Percentiles rank a stretch among this genome's conserved stretches.
phyloP scores from a whole-genome alignment of 1,140 invertebrate species.

The Adoxophyes honmai region DNA sequence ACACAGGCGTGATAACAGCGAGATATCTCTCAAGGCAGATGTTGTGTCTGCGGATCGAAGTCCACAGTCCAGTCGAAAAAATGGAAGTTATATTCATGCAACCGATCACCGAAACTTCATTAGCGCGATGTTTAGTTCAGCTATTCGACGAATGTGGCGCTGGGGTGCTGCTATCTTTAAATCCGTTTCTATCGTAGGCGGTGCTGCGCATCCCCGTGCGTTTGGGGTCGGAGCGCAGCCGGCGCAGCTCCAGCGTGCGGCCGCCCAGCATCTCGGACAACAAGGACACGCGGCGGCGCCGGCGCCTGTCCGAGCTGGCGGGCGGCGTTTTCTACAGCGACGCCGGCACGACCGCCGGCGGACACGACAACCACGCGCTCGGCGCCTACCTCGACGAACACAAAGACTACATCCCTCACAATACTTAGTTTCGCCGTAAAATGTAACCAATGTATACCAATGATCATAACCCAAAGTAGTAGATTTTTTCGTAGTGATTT shows the following conservation, averaged over 20 bases:
- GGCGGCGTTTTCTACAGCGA: slow-evolving; percentile 71
- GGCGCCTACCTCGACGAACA: slow-evolving; percentile 54
- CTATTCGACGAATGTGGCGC: too few relatives aligned
- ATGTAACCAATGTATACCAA: too few relatives aligned
- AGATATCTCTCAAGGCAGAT: too few relatives aligned
- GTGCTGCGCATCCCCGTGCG: slow-evolving; percentile 47
- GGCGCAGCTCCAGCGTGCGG: slow-evolving; percentile 62
- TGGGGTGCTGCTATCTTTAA: too few relatives aligned
- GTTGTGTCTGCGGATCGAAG: too few relatives aligned
- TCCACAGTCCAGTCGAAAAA: too few relatives aligned
- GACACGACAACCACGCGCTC: slow-evolving; percentile 55
- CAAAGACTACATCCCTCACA: slow-evolving; percentile 37
- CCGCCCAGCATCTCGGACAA: slow-evolving; percentile 59
- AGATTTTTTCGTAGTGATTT: too few relatives aligned
- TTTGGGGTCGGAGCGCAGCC: slow-evolving; percentile 46
- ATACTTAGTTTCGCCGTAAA: slow-evolving; percentile 18
- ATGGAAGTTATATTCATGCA: too few relatives aligned
- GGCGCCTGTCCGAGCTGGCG: slow-evolving; percentile 62
- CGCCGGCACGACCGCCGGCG: slow-evolving; percentile 37
- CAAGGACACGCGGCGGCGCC: slow-evolving; percentile 59
- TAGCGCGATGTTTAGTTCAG: too few relatives aligned
- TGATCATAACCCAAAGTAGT: too few relatives aligned
- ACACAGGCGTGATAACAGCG: too few relatives aligned
- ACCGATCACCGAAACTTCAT: too few relatives aligned
- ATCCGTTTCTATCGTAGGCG: slow-evolving; percentile 33